These are phyloP conservation scores for Eremophila alpestris DNA, from an alignment of 2,797 vertebrate species.

Conservation along the genomic window DNA sequence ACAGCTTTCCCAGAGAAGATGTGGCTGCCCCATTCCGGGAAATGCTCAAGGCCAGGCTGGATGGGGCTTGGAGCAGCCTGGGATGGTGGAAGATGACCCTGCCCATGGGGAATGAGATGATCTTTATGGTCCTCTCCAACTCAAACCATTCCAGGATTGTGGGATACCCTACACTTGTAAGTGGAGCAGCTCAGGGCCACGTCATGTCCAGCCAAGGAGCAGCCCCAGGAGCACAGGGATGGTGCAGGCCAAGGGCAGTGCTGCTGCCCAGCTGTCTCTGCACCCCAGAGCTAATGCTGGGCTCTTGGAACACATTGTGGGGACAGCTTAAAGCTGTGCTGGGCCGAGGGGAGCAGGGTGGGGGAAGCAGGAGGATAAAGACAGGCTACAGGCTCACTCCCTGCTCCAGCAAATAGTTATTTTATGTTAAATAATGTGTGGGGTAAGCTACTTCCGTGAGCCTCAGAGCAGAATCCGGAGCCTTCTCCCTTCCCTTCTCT, in stretches of 20 bases:
- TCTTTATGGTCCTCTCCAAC: not conserved
- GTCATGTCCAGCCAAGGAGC: rapidly evolving
- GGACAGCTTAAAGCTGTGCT: not conserved
- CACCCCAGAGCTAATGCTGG: not conserved
- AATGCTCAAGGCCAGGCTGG: not conserved
- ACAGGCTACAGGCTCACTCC: not conserved
- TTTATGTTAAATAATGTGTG: rapidly evolving
- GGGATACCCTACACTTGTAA: not conserved
- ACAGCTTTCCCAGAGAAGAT: not conserved
- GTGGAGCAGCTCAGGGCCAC: not conserved
- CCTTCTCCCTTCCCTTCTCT: not conserved
- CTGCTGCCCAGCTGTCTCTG: not conserved
- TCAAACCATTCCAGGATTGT: not conserved
- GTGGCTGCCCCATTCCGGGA: not conserved
- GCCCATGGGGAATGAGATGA: not conserved
- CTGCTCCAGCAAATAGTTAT: not conserved
- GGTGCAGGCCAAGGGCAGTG: not conserved
- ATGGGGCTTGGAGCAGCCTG: rapidly evolving
- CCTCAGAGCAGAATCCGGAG: not conserved
- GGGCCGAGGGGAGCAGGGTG: not conserved
- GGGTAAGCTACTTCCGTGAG: not conserved
- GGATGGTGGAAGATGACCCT: not conserved
- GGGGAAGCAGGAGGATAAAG: not conserved
- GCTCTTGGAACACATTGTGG: not conserved
- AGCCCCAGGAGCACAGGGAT: rapidly evolving